phyloP scores from a whole-genome alignment of 2,113 vertebrate genomes.

The Protobothrops mucrosquamatus region DNA sequence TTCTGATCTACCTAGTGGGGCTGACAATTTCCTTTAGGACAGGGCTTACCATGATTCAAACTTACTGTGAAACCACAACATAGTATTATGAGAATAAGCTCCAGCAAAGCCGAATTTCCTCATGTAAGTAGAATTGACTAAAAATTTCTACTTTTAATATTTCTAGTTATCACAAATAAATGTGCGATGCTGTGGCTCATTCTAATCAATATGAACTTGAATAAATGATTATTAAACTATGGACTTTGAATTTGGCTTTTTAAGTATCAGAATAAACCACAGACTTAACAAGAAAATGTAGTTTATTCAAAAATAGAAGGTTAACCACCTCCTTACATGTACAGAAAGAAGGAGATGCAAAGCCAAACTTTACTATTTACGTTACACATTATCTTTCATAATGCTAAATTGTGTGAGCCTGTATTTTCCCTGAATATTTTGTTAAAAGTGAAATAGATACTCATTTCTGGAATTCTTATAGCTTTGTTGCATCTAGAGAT shows the following conservation, averaged over 20 bases:
- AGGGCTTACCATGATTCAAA: not conserved
- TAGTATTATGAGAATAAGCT: not conserved
- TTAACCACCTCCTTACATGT: not conserved
- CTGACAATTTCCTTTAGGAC: not conserved
- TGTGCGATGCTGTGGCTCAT: not conserved
- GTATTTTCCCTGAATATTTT: constrained; percentile 32
- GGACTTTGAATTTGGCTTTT: not conserved
- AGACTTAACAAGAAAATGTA: not conserved
- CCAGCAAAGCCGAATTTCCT: not conserved
- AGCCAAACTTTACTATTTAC: not conserved
- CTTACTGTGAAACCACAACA: not conserved
- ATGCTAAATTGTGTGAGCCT: not conserved
- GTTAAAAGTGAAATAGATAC: constrained; percentile 36
- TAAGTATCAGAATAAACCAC: not conserved
- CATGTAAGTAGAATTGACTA: not conserved
- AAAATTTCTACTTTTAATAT: not conserved
- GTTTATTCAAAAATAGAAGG: not conserved
- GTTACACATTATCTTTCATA: not conserved
- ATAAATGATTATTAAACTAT: not conserved
- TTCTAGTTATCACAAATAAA: not conserved
- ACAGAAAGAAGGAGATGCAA: not conserved
- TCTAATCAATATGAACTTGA: not conserved
- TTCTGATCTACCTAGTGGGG: not conserved
- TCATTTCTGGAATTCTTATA: constrained; percentile 33
- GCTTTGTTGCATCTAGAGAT: constrained; percentile 30